Conservation (phyloP, 2,888 invertebrate species). For the Tetramorium bicarinatum region DNA sequence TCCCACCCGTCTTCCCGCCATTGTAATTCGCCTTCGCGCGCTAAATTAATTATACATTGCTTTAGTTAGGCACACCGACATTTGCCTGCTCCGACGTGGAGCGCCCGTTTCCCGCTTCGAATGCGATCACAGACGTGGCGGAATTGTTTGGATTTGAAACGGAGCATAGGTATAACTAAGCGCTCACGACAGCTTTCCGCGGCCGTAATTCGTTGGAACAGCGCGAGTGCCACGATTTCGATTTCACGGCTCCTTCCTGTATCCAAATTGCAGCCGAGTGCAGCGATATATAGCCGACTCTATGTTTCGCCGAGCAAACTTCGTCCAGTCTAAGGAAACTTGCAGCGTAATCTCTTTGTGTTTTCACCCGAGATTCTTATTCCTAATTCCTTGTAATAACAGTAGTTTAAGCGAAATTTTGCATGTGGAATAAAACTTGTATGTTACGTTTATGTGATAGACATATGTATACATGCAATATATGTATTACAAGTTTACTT, state of each 20-base stretch:
- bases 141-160: constrained; percentile 65
- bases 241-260: constrained; percentile 50
- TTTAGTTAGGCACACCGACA: constrained; percentile 65
- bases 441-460: not conserved
- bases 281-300: not conserved
- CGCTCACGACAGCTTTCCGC: constrained; percentile 47
- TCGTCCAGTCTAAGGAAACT: constrained; percentile 25
- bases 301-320: constrained; percentile 19
- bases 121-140: constrained; percentile 60
- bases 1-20: constrained; percentile 30
- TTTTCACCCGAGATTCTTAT: constrained; percentile 34
- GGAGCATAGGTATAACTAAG: constrained; percentile 54
- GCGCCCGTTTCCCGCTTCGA: constrained; percentile 44
- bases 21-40: constrained; percentile 67
- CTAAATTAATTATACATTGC: constrained; percentile 75
- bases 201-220: constrained; percentile 46
- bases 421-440: not conserved
- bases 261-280: constrained; percentile 19
- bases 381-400: constrained; percentile 15
- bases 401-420: not conserved
- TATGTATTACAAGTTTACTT: not conserved
- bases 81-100: constrained; percentile 57
- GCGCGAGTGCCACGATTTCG: constrained; percentile 45
- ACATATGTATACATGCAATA: not conserved
- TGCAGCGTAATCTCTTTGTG: constrained; percentile 10